Conservation (phyloP, 2,113 vertebrate species). For the Apeltes quadracus region DNA sequence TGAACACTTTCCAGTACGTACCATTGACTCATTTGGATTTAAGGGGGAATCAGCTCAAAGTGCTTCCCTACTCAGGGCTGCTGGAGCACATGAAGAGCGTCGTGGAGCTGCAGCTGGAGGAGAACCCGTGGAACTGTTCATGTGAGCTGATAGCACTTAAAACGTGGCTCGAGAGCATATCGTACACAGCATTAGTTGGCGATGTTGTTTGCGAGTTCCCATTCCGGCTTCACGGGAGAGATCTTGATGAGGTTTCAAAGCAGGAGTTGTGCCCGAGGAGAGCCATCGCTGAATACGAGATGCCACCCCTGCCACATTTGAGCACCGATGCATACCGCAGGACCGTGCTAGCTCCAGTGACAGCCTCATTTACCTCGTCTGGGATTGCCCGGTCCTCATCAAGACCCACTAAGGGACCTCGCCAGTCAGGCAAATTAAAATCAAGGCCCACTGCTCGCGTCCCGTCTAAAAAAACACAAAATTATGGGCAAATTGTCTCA, state of each 20-base stretch:
- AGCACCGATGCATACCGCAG: slow-evolving; percentile 91
- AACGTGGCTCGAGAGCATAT: slow-evolving; percentile 97
- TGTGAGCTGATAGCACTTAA: slow-evolving; percentile 95
- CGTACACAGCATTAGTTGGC: slow-evolving; percentile 92
- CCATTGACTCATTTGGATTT: slow-evolving; percentile 97
- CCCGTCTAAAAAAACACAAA: slow-evolving; percentile 88
- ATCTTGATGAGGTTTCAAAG: slow-evolving; percentile 95
- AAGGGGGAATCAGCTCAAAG: slow-evolving; percentile 94
- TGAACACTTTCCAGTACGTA: slow-evolving; percentile 92
- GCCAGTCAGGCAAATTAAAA: slow-evolving; percentile 90
- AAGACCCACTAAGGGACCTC: slow-evolving; percentile 91
- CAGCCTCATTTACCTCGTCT: slow-evolving; percentile 89
- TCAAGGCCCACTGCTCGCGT: slow-evolving; percentile 88
- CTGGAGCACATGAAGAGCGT: slow-evolving; percentile 96
- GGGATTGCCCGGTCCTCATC: slow-evolving; percentile 90
- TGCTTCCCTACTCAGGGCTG: slow-evolving; percentile 91
- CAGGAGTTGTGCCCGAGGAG: slow-evolving; percentile 95
- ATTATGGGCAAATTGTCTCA: slow-evolving; percentile 92
- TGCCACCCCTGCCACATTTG: slow-evolving; percentile 88
- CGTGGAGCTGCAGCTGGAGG: slow-evolving; percentile 95
- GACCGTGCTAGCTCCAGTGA: slow-evolving; percentile 87
- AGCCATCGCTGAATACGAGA: slow-evolving; percentile 93
- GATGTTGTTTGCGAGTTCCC: slow-evolving; percentile 98
- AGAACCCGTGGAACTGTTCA: slow-evolving; percentile 98
- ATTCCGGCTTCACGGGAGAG: slow-evolving; percentile 93